Conservation (phyloP, 2,888 invertebrate genomes). For the Alentia gelatinosa region DNA sequence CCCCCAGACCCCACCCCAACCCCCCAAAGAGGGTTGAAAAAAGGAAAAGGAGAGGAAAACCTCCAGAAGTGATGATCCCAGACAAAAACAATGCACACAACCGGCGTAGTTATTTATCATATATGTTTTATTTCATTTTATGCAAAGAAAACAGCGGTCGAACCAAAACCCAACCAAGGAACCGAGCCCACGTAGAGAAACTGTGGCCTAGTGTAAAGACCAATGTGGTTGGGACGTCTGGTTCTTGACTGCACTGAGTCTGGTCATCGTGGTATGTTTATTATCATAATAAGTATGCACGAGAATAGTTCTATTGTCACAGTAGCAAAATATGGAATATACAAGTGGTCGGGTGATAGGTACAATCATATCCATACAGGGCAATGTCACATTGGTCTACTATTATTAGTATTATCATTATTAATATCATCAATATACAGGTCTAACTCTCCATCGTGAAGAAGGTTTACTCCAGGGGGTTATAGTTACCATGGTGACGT, state of each 20-base stretch:
- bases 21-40: no score
- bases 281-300: not conserved
- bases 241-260: conserved; percentile 5
- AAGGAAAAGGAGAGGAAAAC: no score
- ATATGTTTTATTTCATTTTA: conserved; percentile 52
- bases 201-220: not conserved
- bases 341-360: conserved; percentile 16
- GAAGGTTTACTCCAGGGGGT: not conserved
- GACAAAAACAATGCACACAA: no score
- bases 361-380: conserved; percentile 33
- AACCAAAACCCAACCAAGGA: conserved; percentile 45
- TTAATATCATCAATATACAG: conserved; percentile 37
- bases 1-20: no score
- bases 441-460: not conserved
- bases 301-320: conserved; percentile 45
- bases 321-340: conserved; percentile 52
- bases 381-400: conserved; percentile 39
- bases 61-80: no score
- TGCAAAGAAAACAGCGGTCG: conserved; percentile 49
- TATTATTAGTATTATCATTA: conserved; percentile 8
- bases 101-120: not conserved
- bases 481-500: not conserved
- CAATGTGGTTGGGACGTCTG: not conserved
- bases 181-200: conserved; percentile 36
- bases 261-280: not conserved